Conservation (phyloP, 2,797 vertebrate genomes). For the Alfaro cultratus region DNA sequence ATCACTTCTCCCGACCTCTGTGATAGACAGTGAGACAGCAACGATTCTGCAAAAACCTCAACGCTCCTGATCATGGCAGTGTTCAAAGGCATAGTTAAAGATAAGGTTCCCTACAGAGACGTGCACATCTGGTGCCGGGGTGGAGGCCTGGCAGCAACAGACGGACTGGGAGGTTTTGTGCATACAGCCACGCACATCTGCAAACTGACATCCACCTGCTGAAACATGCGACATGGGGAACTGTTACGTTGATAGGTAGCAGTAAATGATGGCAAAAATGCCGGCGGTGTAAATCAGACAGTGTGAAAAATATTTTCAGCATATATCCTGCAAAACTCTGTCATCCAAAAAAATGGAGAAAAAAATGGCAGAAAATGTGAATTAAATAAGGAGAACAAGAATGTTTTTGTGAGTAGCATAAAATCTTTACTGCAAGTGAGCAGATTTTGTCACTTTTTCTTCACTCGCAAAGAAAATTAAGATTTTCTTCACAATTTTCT, state of each 20-base stretch:
- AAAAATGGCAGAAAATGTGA: neutral
- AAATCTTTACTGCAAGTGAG: neutral
- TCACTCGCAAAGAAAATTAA: neutral
- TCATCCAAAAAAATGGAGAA: neutral
- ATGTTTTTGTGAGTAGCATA: neutral
- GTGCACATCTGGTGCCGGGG: constrained; percentile 52
- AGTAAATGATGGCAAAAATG: constrained; percentile 27
- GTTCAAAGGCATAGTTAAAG: constrained; percentile 74
- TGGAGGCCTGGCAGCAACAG: constrained; percentile 44
- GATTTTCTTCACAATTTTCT: neutral
- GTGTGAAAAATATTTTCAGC: neutral
- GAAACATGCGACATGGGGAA: constrained; percentile 29
- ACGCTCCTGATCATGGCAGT: constrained; percentile 71
- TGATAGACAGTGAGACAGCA: constrained; percentile 56
- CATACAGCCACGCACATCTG: neutral
- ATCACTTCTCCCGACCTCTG: neutral
- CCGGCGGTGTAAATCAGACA: neutral
- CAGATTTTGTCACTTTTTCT: neutral
- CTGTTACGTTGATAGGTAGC: constrained; percentile 41
- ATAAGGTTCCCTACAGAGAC: constrained; percentile 64
- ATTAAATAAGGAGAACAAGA: neutral
- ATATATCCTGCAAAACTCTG: neutral
- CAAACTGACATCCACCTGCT: constrained; percentile 32
- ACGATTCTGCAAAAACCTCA: constrained; percentile 60
- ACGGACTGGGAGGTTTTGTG: constrained; percentile 39